A percentile compares a stretch with the other conserved stretches of the same genome.
Evolutionary conservation across 2,888 invertebrate species (phyloP).

Genomic region (Choristoneura rosaceana): DNA sequence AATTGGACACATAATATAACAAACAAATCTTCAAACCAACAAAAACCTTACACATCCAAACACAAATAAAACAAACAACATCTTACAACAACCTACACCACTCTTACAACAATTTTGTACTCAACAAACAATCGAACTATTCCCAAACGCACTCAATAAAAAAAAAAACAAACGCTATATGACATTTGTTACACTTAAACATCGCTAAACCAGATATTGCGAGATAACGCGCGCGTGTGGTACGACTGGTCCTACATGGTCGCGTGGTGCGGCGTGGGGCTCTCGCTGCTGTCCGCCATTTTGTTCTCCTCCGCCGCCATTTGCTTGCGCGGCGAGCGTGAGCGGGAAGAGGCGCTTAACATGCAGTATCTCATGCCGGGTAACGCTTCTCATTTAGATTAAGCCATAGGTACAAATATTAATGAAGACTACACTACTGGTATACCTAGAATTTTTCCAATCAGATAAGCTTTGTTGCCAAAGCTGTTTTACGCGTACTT

Average conservation of each 20-base stretch:
- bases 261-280: slow-evolving; percentile 98
- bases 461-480: neutral
- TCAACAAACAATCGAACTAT: slow-evolving; percentile 18
- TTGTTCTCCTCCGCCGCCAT: slow-evolving; percentile 97
- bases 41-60: neutral
- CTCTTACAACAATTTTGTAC: neutral
- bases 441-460: neutral
- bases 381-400: slow-evolving; percentile 72
- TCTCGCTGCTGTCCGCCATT: slow-evolving; percentile 95
- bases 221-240: slow-evolving; percentile 93
- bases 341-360: slow-evolving; percentile 97
- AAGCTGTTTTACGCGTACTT: neutral
- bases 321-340: slow-evolving; percentile 96
- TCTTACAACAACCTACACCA: neutral
- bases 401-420: slow-evolving; percentile 23
- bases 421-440: slow-evolving; percentile 2
- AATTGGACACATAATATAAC: neutral
- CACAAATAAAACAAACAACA: neutral
- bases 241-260: slow-evolving; percentile 99
- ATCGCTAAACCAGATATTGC: slow-evolving; percentile 90
- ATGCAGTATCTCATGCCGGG: slow-evolving; percentile 99
- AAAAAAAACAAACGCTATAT: slow-evolving; percentile 15
- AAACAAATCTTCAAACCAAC: neutral
- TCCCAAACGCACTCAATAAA: slow-evolving; percentile 13
- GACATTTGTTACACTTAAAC: slow-evolving; percentile 32